These are phyloP conservation scores for Eudemis profundana DNA, from an alignment of 2,888 invertebrate genomes.

Conservation along the genomic window DNA sequence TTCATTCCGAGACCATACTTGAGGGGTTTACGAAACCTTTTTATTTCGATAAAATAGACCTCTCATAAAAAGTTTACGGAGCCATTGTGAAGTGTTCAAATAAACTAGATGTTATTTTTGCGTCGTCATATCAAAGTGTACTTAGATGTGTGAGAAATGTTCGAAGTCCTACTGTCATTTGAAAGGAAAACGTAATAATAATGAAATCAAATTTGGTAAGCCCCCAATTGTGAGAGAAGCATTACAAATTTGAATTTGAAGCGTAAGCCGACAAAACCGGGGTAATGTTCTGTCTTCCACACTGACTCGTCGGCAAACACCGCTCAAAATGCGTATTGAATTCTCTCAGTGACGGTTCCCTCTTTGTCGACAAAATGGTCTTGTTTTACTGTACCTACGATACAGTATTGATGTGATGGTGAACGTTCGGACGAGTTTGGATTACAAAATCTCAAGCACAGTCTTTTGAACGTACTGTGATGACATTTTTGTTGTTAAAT, in stretches of 20 bases:
- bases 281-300: constrained; percentile 36
- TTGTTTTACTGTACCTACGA: constrained; percentile 18
- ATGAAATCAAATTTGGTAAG: constrained; percentile 1
- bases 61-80: constrained; percentile 26
- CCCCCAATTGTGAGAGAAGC: constrained; percentile 1
- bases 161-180: neutral
- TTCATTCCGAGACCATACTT: constrained; percentile 51
- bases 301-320: constrained; percentile 45
- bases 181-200: constrained; percentile 11
- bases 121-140: neutral
- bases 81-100: constrained; percentile 6
- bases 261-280: constrained; percentile 43
- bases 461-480: neutral
- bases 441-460: neutral
- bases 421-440: constrained; percentile 3
- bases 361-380: constrained; percentile 45
- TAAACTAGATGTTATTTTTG: constrained; percentile 1
- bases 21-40: constrained; percentile 29
- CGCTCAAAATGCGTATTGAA: constrained; percentile 55
- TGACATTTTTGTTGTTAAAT: neutral
- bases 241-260: constrained; percentile 32
- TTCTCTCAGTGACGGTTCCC: constrained; percentile 44
- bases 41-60: constrained; percentile 28
- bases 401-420: constrained; percentile 14
- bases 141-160: neutral